These are phyloP conservation scores for Lithophane ornitopus DNA, from an alignment of 2,888 invertebrate genomes.

Conservation along the genomic window DNA sequence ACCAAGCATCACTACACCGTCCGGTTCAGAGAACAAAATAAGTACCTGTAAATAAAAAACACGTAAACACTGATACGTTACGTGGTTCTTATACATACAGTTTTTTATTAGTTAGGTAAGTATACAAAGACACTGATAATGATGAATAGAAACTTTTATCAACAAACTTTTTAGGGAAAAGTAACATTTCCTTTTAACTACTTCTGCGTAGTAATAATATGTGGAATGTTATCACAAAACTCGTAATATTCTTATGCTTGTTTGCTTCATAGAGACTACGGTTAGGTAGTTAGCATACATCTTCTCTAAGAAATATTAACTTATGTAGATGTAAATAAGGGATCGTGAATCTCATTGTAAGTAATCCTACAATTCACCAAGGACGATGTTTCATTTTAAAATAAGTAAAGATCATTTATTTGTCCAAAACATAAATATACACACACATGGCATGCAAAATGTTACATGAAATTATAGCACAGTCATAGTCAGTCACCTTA, in stretches of 20 bases:
- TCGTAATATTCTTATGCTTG: conserved; percentile 31
- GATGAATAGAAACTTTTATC: conserved; percentile 8
- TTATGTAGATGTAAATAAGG: background rate
- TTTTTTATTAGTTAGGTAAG: background rate
- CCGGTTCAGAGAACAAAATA: background rate
- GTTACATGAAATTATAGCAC: too few relatives aligned
- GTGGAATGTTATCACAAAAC: conserved; percentile 12
- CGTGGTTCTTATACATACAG: background rate
- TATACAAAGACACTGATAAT: conserved; percentile 1
- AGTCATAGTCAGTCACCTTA: too few relatives aligned
- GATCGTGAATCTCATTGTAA: background rate
- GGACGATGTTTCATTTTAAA: background rate
- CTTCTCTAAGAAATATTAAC: conserved; percentile 1
- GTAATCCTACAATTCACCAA: background rate
- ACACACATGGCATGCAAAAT: too few relatives aligned
- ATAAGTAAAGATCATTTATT: background rate
- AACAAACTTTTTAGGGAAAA: conserved; percentile 26
- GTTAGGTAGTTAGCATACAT: conserved; percentile 8
- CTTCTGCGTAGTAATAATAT: background rate
- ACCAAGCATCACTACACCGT: background rate
- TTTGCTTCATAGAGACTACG: conserved; percentile 7
- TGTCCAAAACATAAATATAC: too few relatives aligned
- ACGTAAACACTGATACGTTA: background rate
- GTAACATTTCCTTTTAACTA: conserved; percentile 12
- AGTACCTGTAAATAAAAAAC: background rate